phyloP scores from a whole-genome alignment of 1,140 invertebrate species.

The Papilio aristodemus region DNA sequence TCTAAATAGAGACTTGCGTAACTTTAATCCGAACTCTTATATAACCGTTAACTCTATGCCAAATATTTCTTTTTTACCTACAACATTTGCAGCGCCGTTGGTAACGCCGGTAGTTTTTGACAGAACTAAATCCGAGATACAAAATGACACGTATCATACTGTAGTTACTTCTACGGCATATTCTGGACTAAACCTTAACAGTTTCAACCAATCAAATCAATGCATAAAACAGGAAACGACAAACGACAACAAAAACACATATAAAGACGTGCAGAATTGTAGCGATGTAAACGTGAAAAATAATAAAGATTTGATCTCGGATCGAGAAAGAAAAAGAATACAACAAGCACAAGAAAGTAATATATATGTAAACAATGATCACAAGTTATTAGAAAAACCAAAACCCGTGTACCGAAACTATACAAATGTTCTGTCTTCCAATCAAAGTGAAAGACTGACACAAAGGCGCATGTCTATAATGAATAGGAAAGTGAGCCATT shows the following conservation, averaged over 20 bases:
- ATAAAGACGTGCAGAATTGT: neutral
- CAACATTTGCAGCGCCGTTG: conserved; percentile 46
- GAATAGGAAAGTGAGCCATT: conserved; percentile 51
- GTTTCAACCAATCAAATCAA: neutral
- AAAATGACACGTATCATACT: conserved; percentile 9
- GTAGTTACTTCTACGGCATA: neutral
- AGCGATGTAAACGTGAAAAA: neutral
- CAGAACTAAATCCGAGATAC: conserved; percentile 31
- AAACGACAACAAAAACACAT: neutral
- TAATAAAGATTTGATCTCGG: conserved; percentile 33
- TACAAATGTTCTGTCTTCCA: conserved; percentile 32
- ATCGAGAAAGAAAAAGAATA: conserved; percentile 44
- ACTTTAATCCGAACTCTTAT: conserved; percentile 38
- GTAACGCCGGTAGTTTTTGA: conserved; percentile 51
- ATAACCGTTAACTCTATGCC: conserved; percentile 46
- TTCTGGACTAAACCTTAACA: neutral
- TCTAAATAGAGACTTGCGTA: conserved; percentile 30
- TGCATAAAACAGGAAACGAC: conserved; percentile 2
- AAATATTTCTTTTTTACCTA: conserved; percentile 49
- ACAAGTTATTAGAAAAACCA: conserved; percentile 27
- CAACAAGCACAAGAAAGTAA: conserved; percentile 48
- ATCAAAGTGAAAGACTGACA: conserved; percentile 48
- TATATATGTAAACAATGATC: conserved; percentile 31
- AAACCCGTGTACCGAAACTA: conserved; percentile 29
- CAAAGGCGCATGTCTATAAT: conserved; percentile 57